Conservation (phyloP, 1,140 invertebrate genomes). For the Oncopeltus fasciatus region DNA sequence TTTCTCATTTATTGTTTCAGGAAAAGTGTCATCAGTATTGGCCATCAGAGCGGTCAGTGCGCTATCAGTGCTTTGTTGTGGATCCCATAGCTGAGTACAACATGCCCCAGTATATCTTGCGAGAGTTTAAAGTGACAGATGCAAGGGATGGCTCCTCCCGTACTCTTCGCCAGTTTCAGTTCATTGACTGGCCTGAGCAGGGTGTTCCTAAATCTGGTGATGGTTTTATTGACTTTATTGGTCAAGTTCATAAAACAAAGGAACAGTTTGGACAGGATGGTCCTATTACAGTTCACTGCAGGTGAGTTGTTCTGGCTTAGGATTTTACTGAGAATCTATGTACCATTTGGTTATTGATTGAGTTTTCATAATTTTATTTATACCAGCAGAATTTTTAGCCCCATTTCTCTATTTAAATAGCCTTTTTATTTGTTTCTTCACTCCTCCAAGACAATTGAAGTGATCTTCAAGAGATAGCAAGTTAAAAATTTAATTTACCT, state of each 20-base stretch:
- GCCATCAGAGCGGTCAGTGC: conserved; percentile 89
- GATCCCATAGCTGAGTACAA: conserved; percentile 99
- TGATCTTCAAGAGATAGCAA: no score
- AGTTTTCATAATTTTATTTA: no score
- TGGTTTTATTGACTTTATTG: conserved; percentile 95
- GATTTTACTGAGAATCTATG: no score
- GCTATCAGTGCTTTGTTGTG: conserved; percentile 94
- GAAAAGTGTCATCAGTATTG: conserved; percentile 99
- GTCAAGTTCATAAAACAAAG: conserved; percentile 99
- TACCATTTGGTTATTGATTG: no score
- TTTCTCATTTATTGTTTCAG: conserved; percentile 32
- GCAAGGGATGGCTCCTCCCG: conserved; percentile 87
- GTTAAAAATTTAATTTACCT: no score
- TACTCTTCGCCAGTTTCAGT: conserved; percentile 96
- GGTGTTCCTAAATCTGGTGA: conserved; percentile 95
- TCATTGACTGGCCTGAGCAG: conserved; percentile 98
- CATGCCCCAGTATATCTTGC: conserved; percentile 95
- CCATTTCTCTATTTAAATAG: no score
- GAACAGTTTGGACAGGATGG: conserved; percentile 99
- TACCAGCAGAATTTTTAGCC: no score
- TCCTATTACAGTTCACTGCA: conserved; percentile 98
- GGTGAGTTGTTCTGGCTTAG: no score
- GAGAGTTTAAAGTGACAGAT: conserved; percentile 90
- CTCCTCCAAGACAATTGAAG: no score
- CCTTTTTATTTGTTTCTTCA: no score